Evolutionary conservation across 1,140 invertebrate genomes (phyloP).

Genomic region (Plodia interpunctella): DNA sequence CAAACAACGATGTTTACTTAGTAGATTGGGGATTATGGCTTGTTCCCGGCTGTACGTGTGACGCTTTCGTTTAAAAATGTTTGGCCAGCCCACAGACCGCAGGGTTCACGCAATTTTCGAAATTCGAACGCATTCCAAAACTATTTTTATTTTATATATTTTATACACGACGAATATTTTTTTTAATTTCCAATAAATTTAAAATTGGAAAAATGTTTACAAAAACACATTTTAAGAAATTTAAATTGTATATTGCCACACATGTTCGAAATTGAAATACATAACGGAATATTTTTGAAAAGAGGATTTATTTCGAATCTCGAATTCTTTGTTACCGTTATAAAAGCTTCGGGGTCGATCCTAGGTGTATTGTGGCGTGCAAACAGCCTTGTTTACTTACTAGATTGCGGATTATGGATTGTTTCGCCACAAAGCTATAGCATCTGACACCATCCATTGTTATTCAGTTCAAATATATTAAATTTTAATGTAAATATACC

Average conservation of each 20-base stretch:
- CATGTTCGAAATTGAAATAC: no score
- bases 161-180: no score
- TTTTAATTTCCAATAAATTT: no score
- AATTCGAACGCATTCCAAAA: constrained; percentile 24
- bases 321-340: not conserved
- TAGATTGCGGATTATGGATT: constrained; percentile 55
- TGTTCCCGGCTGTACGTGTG: constrained; percentile 28
- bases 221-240: no score
- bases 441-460: not conserved
- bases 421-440: constrained; percentile 15
- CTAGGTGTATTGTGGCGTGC: constrained; percentile 29
- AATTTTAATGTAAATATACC: no score
- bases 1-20: constrained; percentile 48
- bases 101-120: constrained; percentile 31
- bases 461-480: no score
- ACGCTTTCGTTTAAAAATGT: constrained; percentile 19
- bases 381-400: constrained; percentile 48
- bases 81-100: constrained; percentile 16
- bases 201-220: no score
- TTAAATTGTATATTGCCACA: no score
- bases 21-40: constrained; percentile 55
- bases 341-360: not conserved
- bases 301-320: not conserved
- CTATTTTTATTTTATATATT: not conserved
- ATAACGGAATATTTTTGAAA: no score